Evolutionary conservation across 1,140 invertebrate genomes (phyloP).

Genomic region (Steinernema khuongi): DNA sequence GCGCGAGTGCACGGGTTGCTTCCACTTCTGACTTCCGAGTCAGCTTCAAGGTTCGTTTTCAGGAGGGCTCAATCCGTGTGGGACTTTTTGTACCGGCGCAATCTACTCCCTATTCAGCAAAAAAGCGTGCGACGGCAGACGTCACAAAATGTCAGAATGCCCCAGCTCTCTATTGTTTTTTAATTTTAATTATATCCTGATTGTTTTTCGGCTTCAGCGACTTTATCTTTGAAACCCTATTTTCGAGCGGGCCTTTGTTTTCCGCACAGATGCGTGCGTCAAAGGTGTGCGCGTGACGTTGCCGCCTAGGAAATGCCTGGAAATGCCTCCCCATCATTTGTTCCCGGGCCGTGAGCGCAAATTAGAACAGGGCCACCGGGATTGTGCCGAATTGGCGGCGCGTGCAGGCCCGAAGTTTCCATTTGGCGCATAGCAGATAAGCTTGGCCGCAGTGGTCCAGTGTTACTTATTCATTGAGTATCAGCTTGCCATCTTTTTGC

Average conservation of each 20-base stretch:
- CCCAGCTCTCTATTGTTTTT: background rate
- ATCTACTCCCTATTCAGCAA: background rate
- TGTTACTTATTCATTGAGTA: slow-evolving; percentile 9
- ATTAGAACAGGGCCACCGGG: background rate
- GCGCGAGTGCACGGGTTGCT: background rate
- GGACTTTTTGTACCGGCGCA: no score
- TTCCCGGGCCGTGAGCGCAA: background rate
- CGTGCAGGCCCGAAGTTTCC: background rate
- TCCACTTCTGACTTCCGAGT: background rate
- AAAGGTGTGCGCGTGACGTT: background rate
- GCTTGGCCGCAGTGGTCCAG: background rate
- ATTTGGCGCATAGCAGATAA: background rate
- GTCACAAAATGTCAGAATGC: background rate
- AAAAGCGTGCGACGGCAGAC: no score
- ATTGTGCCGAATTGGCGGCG: background rate
- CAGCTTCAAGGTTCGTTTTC: background rate
- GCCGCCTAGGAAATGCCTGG: no score
- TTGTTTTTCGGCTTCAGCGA: background rate
- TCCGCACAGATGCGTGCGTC: no score
- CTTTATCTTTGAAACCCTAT: no score
- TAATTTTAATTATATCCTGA: background rate
- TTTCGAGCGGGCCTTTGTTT: no score
- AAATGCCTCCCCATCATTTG: no score
- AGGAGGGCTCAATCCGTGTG: background rate
- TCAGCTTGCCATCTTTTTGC: background rate